A percentile compares a stretch with the other conserved stretches of the same genome.
phyloP scores from a whole-genome alignment of 2,113 vertebrate species.

The Lutjanus erythropterus region DNA sequence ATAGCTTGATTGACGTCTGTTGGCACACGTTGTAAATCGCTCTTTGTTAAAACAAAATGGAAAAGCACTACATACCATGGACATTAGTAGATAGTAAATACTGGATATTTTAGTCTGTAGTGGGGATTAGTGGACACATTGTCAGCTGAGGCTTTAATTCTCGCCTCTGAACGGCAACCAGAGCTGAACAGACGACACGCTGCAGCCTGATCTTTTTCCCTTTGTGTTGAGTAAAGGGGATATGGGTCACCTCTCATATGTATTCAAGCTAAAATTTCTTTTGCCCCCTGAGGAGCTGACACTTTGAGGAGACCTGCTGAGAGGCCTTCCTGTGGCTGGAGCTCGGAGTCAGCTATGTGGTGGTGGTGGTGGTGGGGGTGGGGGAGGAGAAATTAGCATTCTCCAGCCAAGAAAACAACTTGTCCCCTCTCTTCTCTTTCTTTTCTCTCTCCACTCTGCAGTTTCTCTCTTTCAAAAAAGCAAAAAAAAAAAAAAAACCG shows the following conservation, averaged over 20 bases:
- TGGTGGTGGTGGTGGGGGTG: slow-evolving; percentile 59
- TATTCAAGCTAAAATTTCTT: slow-evolving; percentile 43
- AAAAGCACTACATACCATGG: background rate
- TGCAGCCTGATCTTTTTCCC: background rate
- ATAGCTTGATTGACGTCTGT: background rate
- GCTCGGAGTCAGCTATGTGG: slow-evolving; percentile 21
- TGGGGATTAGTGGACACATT: background rate
- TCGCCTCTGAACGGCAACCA: slow-evolving; percentile 1
- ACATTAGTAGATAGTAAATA: background rate
- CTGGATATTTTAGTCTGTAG: background rate
- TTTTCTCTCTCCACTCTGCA: background rate
- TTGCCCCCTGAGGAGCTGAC: slow-evolving; percentile 43
- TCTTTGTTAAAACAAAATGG: background rate
- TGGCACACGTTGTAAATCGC: background rate
- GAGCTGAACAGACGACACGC: slow-evolving; percentile 7
- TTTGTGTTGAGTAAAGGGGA: slow-evolving; percentile 22
- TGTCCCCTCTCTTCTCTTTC: slow-evolving; percentile 9
- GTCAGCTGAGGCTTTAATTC: background rate
- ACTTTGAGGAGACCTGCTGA: slow-evolving; percentile 63
- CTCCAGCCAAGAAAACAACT: slow-evolving; percentile 58
- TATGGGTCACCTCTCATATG: slow-evolving; percentile 21
- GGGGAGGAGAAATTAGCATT: slow-evolving; percentile 63
- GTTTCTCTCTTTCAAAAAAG: too few species aligned
- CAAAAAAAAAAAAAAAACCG: too few species aligned
- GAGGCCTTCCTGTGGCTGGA: slow-evolving; percentile 62